These are phyloP conservation scores for Pseudorhombus dupliciocellatus DNA, from an alignment of 2,113 vertebrate species.

Conservation along the genomic window DNA sequence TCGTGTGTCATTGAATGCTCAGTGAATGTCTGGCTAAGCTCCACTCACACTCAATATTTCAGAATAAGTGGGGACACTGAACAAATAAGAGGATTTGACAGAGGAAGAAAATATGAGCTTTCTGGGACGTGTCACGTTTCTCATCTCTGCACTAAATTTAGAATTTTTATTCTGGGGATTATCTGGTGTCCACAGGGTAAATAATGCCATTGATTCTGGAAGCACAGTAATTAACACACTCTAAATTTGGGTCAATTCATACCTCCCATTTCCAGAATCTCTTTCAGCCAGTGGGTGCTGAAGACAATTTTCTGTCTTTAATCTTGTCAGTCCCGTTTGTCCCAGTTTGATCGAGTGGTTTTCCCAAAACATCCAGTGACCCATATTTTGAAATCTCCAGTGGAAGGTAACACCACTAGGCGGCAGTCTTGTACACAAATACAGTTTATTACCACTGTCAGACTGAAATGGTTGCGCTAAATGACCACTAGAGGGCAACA, in stretches of 20 bases:
- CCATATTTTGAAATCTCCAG: conserved; percentile 9
- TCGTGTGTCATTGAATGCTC: conserved; percentile 18
- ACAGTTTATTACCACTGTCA: background rate
- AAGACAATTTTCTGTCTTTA: background rate
- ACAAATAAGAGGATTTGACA: conserved; percentile 33
- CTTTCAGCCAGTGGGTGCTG: conserved; percentile 5
- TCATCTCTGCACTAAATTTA: conserved; percentile 39
- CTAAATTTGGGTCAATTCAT: conserved; percentile 34
- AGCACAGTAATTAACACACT: conserved; percentile 25
- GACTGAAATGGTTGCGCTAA: background rate
- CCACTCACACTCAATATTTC: background rate
- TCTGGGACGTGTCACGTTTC: conserved; percentile 39
- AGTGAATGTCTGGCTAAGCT: conserved; percentile 1
- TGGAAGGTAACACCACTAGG: conserved; percentile 41
- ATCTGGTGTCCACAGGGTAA: conserved; percentile 31
- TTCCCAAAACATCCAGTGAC: conserved; percentile 25
- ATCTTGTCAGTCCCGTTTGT: conserved; percentile 13
- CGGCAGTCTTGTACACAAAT: conserved; percentile 49
- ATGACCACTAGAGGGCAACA: background rate
- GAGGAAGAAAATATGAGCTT: conserved; percentile 26
- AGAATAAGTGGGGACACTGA: conserved; percentile 14
- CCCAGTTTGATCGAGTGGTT: conserved; percentile 19
- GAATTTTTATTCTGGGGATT: conserved; percentile 45
- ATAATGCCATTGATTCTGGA: conserved; percentile 27
- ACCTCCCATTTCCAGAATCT: background rate